Base-by-base conservation (phyloP, 2,113 vertebrate genomes). In the human region DNA sequence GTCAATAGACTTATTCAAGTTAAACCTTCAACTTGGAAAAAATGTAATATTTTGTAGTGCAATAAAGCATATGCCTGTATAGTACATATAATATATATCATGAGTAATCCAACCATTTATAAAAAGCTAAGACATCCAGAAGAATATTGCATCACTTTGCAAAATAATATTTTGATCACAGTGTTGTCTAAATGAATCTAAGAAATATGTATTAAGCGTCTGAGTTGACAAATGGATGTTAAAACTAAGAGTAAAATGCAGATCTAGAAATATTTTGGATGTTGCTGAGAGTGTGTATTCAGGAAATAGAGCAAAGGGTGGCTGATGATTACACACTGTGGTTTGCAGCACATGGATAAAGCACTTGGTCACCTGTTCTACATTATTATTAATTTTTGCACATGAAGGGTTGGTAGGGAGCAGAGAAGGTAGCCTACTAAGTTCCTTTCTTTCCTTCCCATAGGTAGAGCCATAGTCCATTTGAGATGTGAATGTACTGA, bases 81-180 rank as follows among this genome's bases (percentile, higher is more conserved):
- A 57, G 18, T 55, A 81, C 48, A 48, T 45, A 4, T 1, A 55
- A 48, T 84, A 48, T 38, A 50, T 95, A 13, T 89, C 59, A 16
- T 55, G 59, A 86, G 55, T 59, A 40, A 79, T 27, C 50, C 96
- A 45, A 20, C 30, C 16, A 43, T 79, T 82, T 87, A 27, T 73
- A 80, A 85, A 93, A 78, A 92, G 61, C 79, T 72, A 30, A 35
- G 93, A 40, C 59, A 75, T 48, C 14, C n/a, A 91, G 81, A 94
- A 76, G 40, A 82, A 59, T 75, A 16, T 59, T 64, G 5, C 64
- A 73, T 93, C 25, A 23, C 40, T 92, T 96, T 66, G 45, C 79
- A 93, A 96, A 93, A 52, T 93, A 68, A 59, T 80, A 94, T 72
- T 92, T 96, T 89, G 73, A 86, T 43, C 40, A 66, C 48, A 82